Evolutionary conservation across 2,888 invertebrate species (phyloP), one percentile per base, ranked within the genome.

Genomic region (Ichneumon xanthorius): DNA sequence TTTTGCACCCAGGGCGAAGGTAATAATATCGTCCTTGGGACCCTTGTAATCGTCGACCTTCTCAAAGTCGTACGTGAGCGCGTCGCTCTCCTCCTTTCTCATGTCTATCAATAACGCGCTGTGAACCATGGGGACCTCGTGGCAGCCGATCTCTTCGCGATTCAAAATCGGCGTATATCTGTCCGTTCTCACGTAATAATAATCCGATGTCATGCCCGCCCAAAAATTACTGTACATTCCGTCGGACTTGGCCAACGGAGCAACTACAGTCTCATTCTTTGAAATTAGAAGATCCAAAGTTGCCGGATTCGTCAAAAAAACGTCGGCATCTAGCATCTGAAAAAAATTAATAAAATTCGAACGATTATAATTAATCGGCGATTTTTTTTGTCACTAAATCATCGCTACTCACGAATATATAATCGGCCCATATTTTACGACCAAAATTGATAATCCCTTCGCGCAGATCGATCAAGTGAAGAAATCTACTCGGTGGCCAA

Each of bases 181-280:
- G 5, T 97, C 97, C 0, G 98, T 97, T 90, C 99, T 95, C 87
- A 95, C 94, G 92, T 98, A 98, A 92, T 99, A 97, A 92, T 97
- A 98, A 85, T 97, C 95, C 0, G 96, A 95, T 0, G 97, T 96
- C 97, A 99, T 98, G 4, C 97, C 99, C 89, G 97, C 97, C 99
- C 99, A 99, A 94, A 98, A 99, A 94, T 99, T 99, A 22, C 98
- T 98, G 93, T 99, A 99, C 53, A 97, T 94, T 16, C 97, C 97
- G 84, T 98, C 97, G 0, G 98, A 97, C 77, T 96, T 95, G 45
- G 99, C 94, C 96, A 99, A 96, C 0, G 99, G 99, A 0, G 98
- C 97, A 3, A 97, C 96, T 11, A 98, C 95, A 3, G 96, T 95
- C 16, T 96, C 90, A 53, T 96, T 95, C 88, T 96, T 96, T 0